Evolutionary conservation across 2,113 vertebrate genomes (phyloP).

Genomic region (Megaleporinus macrocephalus): DNA sequence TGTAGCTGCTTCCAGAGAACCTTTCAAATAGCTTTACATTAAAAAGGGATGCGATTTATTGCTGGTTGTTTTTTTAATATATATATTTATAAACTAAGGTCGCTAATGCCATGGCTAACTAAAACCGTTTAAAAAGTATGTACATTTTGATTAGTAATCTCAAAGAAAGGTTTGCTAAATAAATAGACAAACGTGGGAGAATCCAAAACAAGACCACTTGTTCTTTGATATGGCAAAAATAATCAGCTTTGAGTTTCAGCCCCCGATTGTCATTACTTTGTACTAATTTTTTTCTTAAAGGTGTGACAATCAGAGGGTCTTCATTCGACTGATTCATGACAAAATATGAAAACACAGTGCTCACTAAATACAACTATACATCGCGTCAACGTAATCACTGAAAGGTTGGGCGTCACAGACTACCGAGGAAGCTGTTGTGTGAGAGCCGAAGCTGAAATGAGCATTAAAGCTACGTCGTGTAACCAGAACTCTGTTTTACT

Average conservation of each 20-base stretch:
- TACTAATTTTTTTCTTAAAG: slow-evolving; percentile 40
- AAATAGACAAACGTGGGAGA: slow-evolving; percentile 81
- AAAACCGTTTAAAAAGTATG: slow-evolving; percentile 75
- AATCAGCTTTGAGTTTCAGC: slow-evolving; percentile 50
- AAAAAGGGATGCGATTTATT: slow-evolving; percentile 86
- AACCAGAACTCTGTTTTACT: not conserved
- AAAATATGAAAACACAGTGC: slow-evolving; percentile 43
- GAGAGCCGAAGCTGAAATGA: not conserved
- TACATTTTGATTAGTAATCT: slow-evolving; percentile 83
- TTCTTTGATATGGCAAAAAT: slow-evolving; percentile 60
- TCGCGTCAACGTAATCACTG: not conserved
- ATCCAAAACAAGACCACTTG: slow-evolving; percentile 59
- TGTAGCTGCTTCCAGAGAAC: slow-evolving; percentile 77
- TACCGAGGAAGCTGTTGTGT: not conserved
- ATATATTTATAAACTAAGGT: slow-evolving; percentile 73
- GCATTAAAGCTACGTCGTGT: not conserved
- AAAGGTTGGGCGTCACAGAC: not conserved
- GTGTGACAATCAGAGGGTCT: slow-evolving; percentile 56
- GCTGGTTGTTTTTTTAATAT: slow-evolving; percentile 70
- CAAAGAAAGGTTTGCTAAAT: slow-evolving; percentile 77
- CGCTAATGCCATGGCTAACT: slow-evolving; percentile 79
- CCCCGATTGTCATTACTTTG: slow-evolving; percentile 69
- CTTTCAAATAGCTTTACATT: slow-evolving; percentile 78
- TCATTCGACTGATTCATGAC: slow-evolving; percentile 32
- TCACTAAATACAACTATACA: slow-evolving; percentile 12